These are phyloP conservation scores for Hipposideros armiger DNA, from an alignment of 2,113 vertebrate genomes.

Conservation along the genomic window DNA sequence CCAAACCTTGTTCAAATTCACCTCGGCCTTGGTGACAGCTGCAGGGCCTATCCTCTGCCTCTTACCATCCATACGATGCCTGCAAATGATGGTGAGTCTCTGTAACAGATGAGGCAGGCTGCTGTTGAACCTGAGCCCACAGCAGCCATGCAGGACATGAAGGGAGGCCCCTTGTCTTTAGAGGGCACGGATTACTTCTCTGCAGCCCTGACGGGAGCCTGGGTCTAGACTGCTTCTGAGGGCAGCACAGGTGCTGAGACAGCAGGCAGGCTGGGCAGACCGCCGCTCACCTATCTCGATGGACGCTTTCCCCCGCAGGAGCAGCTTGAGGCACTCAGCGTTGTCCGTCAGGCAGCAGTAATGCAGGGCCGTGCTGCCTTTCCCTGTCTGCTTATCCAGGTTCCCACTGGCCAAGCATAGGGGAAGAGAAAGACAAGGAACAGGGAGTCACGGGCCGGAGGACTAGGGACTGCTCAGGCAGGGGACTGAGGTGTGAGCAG, in stretches of 20 bases:
- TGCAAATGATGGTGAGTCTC: accelerated
- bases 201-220: background rate
- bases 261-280: background rate
- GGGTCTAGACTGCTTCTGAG: background rate
- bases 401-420: slow-evolving; percentile 87
- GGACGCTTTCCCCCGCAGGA: slow-evolving; percentile 95
- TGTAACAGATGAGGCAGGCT: accelerated
- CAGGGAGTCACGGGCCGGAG: background rate
- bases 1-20: background rate
- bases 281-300: slow-evolving; percentile 92
- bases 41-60: background rate
- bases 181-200: background rate
- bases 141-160: accelerated
- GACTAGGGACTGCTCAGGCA: background rate
- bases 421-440: background rate
- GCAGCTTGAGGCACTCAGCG: slow-evolving; percentile 96
- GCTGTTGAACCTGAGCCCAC: accelerated
- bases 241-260: no score
- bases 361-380: slow-evolving; percentile 95
- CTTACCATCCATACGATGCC: background rate
- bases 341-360: slow-evolving; percentile 98
- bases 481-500: no score
- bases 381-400: slow-evolving; percentile 94
- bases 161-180: background rate
- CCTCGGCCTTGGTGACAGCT: background rate